phyloP scores from a whole-genome alignment of 2,797 vertebrate genomes.

The Coregonus suidteri region DNA sequence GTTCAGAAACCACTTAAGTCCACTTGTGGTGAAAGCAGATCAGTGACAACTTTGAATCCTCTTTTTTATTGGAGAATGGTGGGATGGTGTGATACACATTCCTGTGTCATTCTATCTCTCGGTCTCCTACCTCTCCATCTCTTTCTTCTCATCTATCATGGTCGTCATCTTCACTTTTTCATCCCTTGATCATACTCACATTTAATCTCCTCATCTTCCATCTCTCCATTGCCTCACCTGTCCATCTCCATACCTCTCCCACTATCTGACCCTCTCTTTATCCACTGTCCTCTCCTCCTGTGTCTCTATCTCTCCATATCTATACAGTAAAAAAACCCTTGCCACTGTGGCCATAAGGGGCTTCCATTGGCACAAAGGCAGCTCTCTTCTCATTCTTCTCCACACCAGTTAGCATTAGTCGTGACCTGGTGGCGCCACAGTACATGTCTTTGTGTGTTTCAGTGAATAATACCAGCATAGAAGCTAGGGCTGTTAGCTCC shows the following conservation, averaged over 20 bases:
- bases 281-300: neutral
- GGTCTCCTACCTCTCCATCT: neutral
- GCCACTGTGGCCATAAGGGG: neutral
- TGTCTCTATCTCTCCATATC: neutral
- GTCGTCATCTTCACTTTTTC: too few relatives aligned
- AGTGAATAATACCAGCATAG: conserved; percentile 7
- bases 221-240: neutral
- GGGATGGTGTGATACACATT: conserved; percentile 39
- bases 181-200: too few relatives aligned
- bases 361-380: conserved; percentile 9
- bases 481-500: neutral
- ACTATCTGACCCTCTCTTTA: neutral
- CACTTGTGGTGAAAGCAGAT: conserved; percentile 2
- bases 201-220: too few relatives aligned
- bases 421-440: neutral
- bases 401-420: neutral
- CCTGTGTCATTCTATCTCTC: conserved; percentile 24
- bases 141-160: neutral
- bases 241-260: neutral
- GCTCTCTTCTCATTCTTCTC: neutral
- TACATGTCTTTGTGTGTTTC: neutral
- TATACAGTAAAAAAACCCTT: neutral
- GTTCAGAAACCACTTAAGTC: conserved; percentile 18
- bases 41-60: conserved; percentile 27
- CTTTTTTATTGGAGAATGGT: conserved; percentile 31